These are phyloP conservation scores for Drosophila sp. DNA, from an alignment of 1,140 invertebrate genomes.

Conservation along the genomic window DNA sequence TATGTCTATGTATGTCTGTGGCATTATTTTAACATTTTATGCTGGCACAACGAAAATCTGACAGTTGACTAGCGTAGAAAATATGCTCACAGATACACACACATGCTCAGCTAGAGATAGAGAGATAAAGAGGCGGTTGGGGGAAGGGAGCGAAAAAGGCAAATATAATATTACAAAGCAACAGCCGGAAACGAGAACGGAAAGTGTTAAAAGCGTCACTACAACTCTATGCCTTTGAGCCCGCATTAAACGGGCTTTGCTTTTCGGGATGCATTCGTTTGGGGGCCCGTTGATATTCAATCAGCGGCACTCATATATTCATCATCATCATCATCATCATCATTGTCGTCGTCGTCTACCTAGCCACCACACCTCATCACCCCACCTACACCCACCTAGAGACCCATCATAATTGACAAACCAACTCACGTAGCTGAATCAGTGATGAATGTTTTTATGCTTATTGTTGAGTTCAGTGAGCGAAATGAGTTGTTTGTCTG, in stretches of 20 bases:
- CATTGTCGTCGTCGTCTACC: slow-evolving; percentile 20
- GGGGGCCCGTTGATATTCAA: slow-evolving; percentile 70
- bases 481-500: slow-evolving; percentile 79
- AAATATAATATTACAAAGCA: slow-evolving; percentile 74
- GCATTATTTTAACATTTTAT: slow-evolving; percentile 82
- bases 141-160: slow-evolving; percentile 23
- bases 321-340: slow-evolving; percentile 50
- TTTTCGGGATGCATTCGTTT: slow-evolving; percentile 31
- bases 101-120: not conserved
- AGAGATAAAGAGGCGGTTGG: slow-evolving; percentile 9
- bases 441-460: slow-evolving; percentile 81
- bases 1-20: slow-evolving; percentile 61
- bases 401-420: slow-evolving; percentile 66
- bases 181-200: slow-evolving; percentile 55
- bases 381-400: slow-evolving; percentile 38
- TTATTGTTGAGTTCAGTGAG: slow-evolving; percentile 80
- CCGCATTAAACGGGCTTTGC: not conserved
- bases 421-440: slow-evolving; percentile 77
- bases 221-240: slow-evolving; percentile 20
- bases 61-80: slow-evolving; percentile 78
- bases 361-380: not conserved
- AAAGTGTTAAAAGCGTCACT: slow-evolving; percentile 54
- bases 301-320: slow-evolving; percentile 74
- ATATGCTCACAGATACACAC: slow-evolving; percentile 59
- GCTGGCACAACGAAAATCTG: slow-evolving; percentile 80